Evolutionary conservation across 2,888 invertebrate species (phyloP), one percentile per base, ranked within the genome.

Genomic region (Hybos culiciformis): DNA sequence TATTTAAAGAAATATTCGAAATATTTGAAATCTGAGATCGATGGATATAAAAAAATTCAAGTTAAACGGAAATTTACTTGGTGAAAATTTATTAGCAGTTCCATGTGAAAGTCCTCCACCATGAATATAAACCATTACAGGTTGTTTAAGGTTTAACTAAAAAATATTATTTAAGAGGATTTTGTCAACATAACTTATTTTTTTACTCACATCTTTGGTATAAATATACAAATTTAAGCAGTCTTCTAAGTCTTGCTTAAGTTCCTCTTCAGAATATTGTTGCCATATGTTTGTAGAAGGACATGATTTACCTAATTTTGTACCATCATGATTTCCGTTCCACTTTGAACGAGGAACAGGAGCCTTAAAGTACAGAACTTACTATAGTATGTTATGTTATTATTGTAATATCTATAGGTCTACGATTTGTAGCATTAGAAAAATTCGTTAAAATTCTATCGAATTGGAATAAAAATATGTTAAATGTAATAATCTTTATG

Each of bases 71-170:
- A 63, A 44, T 60, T 50, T 5, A 68, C 62, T 11, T 67, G 68
- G 62, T 12, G 67, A 62, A 53, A 61, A 62, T 50, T 61, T 56
- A 14, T 53, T 46, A 5, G 67, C 52, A 2, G 62, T 57, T 20
- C 69, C 66, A 50, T 63, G 61, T 42, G 59, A 57, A 46, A 62
- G 66, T 15, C 61, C 65, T 8, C 69, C 69, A 1, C 69, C 69
- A 44, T 69, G 66, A 37, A 68, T 54, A 46, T 63, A 69, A 20
- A 69, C 60, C 63, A 70, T 66, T 0, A 70, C 68, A 1, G 69
- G 67, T 36, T 50, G 53, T 14, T 48, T 50, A 5, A 46, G 51
- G 12, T 49, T 52, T 0, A 63, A 50, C 63, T 63, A 23, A 24
- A n/a, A 2, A 42, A 34, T 12, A 33, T 11, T 26, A 26, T 26